Percentiles rank a stretch among this genome's conserved stretches.
phyloP scores from a whole-genome alignment of 2,888 invertebrate genomes.

The Latrodectus hesperus region DNA sequence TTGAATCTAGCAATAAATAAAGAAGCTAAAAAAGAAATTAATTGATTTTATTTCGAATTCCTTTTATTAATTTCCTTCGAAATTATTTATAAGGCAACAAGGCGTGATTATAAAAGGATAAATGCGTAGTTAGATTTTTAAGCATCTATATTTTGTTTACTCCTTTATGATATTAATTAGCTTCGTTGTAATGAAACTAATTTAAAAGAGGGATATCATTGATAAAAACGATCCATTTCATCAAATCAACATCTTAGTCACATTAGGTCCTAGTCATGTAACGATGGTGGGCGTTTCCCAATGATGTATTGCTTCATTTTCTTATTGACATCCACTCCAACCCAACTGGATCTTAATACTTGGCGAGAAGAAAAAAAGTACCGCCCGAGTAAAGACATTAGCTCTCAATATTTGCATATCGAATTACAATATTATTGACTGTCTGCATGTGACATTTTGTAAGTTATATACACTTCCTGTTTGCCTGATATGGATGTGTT shows the following conservation, averaged over 20 bases:
- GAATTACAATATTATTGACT: constrained; percentile 55
- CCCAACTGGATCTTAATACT: background rate
- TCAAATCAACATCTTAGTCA: constrained; percentile 45
- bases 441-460: background rate
- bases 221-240: constrained; percentile 39
- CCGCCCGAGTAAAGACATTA: background rate
- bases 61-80: too few species aligned
- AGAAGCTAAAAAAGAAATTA: too few species aligned
- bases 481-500: too few species aligned
- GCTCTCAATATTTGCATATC: constrained; percentile 53
- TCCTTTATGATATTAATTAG: background rate
- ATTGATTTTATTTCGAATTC: too few species aligned
- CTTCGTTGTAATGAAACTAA: constrained; percentile 45
- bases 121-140: background rate
- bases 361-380: background rate
- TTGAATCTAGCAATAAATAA: too few species aligned
- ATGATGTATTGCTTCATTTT: constrained; percentile 52
- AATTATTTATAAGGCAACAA: too few species aligned
- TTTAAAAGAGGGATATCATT: constrained; percentile 34
- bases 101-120: too few species aligned
- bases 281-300: constrained; percentile 23
- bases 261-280: constrained; percentile 44
- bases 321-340: background rate
- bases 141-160: background rate
- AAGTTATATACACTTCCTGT: background rate